Base-by-base conservation (phyloP, 2,888 invertebrate genomes). In the Agonum fuliginosum region DNA sequence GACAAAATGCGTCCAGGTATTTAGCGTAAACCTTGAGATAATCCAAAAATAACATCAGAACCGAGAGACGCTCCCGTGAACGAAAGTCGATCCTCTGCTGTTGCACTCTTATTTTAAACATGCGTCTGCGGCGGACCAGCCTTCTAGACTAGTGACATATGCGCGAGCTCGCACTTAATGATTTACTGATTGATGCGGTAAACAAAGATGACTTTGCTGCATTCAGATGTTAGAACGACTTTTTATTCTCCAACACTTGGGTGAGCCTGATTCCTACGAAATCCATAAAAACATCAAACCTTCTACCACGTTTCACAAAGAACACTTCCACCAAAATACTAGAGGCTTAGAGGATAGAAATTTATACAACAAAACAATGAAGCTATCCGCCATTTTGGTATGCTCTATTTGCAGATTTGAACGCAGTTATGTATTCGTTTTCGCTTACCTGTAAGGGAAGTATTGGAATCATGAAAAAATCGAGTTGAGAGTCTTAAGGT, bases 171-270 rank as follows among this genome's bases (percentile, higher is more conserved):
- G 24, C 19, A 77, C 70, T 77, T 70, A 77, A 77, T 77, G 77
- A 77, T 77, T 77, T 77, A 77, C 77, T 77, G 77, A 77, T 77
- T 77, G 77, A 77, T 77, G 77, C 54, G 19, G 69, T 77, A 77
- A 77, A 77, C 77, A 77, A 77, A 70, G 70, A 70, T 77, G 70
- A 70, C 77, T 77, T 75, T 67, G 75, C 34, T 75, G 48, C 62
- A 75, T 75, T 67, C 75, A 75, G 20, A 54, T 22, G 58, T 41
- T 37, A 46, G 58, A 71, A 51, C 30, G 48, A 72, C 72, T 72
- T 72, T 72, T 72, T 72, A 72, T 72, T 41, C 30, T 17, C 17
- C 1, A 46, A 3, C 0, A 3, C 54, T 27, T 54, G 27, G n/a
- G 12, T 22, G 22, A 24, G 27, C 27, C 24, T 54, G 1, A 54